These are phyloP conservation scores for Channa maculata DNA, from an alignment of 2,113 vertebrate genomes.

Conservation along the genomic window DNA sequence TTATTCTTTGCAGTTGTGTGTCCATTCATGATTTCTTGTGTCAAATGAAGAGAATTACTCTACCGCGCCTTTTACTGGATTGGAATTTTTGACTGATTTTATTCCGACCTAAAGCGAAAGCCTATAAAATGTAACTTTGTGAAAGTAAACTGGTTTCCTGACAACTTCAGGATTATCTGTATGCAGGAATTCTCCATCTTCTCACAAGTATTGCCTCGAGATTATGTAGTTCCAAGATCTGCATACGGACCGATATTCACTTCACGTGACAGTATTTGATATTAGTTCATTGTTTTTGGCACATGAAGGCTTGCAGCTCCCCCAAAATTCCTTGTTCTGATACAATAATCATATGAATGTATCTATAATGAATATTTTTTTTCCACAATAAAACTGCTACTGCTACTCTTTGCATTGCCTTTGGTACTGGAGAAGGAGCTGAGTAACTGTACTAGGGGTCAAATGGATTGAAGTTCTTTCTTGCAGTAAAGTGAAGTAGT, in stretches of 20 bases:
- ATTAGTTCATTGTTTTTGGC: slow-evolving; percentile 43
- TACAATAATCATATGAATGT: slow-evolving; percentile 70
- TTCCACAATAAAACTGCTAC: slow-evolving; percentile 48
- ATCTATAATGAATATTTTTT: slow-evolving; percentile 44
- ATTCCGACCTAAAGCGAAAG: slow-evolving; percentile 65
- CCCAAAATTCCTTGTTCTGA: slow-evolving; percentile 31
- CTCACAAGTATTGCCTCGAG: slow-evolving; percentile 71
- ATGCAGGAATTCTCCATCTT: slow-evolving; percentile 41
- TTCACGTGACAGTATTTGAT: slow-evolving; percentile 66
- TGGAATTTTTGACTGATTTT: slow-evolving; percentile 68
- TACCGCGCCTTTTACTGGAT: slow-evolving; percentile 59
- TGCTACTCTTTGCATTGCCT: slow-evolving; percentile 55
- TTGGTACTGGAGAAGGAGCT: slow-evolving; percentile 35
- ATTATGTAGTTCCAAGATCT: slow-evolving; percentile 54
- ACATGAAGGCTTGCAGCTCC: slow-evolving; percentile 42
- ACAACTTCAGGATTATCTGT: slow-evolving; percentile 39
- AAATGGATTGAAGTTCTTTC: slow-evolving; percentile 28
- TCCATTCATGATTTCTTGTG: slow-evolving; percentile 69
- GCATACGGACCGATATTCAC: slow-evolving; percentile 52
- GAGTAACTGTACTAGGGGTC: slow-evolving; percentile 25
- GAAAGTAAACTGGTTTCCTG: slow-evolving; percentile 21
- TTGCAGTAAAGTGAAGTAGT: slow-evolving; percentile 34
- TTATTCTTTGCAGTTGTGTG: slow-evolving; percentile 66
- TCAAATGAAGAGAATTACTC: slow-evolving; percentile 51
- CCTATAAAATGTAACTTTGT: slow-evolving; percentile 27